Evolutionary conservation across 2,113 vertebrate genomes (phyloP).

Genomic region (Mellivora capensis): DNA sequence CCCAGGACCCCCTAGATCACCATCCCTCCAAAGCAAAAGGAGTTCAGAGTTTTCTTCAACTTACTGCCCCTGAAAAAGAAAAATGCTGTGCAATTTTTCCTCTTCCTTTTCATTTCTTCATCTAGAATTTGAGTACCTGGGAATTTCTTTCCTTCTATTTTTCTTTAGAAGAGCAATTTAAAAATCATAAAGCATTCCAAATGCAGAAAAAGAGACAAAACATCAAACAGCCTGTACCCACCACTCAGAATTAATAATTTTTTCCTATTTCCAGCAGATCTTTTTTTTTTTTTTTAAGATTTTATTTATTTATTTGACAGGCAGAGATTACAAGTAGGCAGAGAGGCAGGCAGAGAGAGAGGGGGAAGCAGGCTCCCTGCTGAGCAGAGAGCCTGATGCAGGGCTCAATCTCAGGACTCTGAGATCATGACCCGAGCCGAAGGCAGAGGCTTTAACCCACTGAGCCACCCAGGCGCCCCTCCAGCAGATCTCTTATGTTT

Average conservation of each 20-base stretch:
- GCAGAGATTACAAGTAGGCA: too few relatives aligned
- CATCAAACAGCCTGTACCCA: background rate
- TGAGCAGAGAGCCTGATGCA: too few relatives aligned
- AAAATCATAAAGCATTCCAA: background rate
- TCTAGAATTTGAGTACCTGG: constrained; percentile 30
- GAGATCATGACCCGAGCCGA: too few relatives aligned
- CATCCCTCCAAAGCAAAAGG: constrained; percentile 78
- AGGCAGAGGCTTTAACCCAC: too few relatives aligned
- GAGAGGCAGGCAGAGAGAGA: too few relatives aligned
- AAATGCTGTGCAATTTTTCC: constrained; percentile 35
- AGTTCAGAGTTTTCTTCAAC: constrained; percentile 73
- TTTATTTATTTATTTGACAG: too few relatives aligned
- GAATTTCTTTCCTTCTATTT: background rate
- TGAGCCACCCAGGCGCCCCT: too few relatives aligned
- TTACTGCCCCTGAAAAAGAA: constrained; percentile 68
- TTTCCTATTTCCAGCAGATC: background rate
- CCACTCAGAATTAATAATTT: background rate
- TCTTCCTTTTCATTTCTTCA: constrained; percentile 1
- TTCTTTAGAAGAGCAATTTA: background rate
- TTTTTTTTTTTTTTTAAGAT: too few relatives aligned
- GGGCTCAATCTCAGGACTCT: too few relatives aligned
- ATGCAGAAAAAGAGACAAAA: background rate
- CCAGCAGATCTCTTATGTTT: background rate
- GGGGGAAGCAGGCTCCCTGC: too few relatives aligned
- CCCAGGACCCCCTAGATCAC: constrained; percentile 85